These are phyloP conservation scores for Terrapene triunguis DNA, from an alignment of 2,113 vertebrate species.

Conservation along the genomic window DNA sequence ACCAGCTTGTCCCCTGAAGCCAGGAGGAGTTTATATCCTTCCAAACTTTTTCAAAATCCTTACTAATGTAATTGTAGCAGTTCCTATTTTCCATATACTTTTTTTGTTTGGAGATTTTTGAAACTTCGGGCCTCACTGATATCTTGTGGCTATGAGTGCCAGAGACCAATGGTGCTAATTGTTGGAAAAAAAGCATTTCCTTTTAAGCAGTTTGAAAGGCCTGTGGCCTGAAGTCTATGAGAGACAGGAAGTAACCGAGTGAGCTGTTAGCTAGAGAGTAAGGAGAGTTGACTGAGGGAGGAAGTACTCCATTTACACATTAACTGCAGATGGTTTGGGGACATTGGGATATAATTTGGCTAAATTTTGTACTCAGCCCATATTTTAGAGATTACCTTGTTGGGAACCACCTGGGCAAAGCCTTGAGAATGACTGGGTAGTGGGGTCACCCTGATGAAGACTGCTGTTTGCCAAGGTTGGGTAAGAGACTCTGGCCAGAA, in stretches of 20 bases:
- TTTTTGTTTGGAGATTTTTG: background rate
- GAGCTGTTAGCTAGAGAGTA: background rate
- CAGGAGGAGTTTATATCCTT: background rate
- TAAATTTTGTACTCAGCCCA: background rate
- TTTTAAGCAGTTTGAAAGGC: background rate
- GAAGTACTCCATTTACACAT: too few relatives aligned
- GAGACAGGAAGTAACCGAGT: background rate
- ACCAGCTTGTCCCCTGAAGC: background rate
- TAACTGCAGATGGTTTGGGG: too few relatives aligned
- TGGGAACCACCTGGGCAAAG: too few relatives aligned
- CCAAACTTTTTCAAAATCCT: background rate
- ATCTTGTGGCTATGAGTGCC: background rate
- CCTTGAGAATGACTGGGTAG: background rate
- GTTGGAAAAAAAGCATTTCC: background rate
- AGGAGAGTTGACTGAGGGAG: background rate
- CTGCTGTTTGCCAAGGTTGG: background rate
- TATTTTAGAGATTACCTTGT: background rate
- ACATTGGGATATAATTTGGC: background rate
- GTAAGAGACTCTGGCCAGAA: background rate
- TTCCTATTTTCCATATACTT: background rate
- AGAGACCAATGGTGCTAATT: background rate
- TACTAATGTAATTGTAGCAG: background rate
- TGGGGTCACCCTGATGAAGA: background rate
- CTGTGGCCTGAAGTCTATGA: background rate
- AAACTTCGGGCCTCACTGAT: background rate